These are phyloP conservation scores for Seira musarum DNA, from an alignment of 2,888 invertebrate genomes.

Conservation along the genomic window DNA sequence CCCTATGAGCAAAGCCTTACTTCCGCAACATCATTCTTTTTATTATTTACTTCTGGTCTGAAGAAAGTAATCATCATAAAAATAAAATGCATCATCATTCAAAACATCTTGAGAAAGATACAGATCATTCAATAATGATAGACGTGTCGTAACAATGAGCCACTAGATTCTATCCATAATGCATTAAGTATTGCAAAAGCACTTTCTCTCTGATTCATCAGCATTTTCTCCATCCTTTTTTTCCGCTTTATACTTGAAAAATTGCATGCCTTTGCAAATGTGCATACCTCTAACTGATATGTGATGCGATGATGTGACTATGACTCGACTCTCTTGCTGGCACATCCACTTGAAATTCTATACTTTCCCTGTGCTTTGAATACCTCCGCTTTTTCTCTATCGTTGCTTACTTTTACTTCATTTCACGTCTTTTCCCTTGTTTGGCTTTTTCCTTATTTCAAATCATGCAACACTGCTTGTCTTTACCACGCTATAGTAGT, in stretches of 20 bases:
- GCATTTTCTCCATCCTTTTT: neutral
- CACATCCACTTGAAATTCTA: neutral
- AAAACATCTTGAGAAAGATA: slow-evolving; percentile 15
- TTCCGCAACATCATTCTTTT: neutral
- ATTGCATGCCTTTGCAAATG: slow-evolving; percentile 2
- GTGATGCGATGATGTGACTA: too few species aligned
- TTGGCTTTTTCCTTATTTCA: neutral
- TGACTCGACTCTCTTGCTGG: too few species aligned
- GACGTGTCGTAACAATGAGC: neutral
- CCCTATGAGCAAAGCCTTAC: too few species aligned
- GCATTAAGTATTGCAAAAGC: neutral
- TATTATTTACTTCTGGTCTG: neutral
- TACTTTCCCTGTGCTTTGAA: too few species aligned
- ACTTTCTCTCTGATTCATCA: neutral
- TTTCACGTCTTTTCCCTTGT: neutral
- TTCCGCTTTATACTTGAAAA: neutral
- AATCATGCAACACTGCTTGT: neutral
- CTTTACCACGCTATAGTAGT: too few species aligned
- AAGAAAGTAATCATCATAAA: slow-evolving; percentile 10
- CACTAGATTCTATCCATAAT: slow-evolving; percentile 9
- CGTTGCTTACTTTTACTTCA: neutral
- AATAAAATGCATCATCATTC: slow-evolving; percentile 16
- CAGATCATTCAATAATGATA: slow-evolving; percentile 19
- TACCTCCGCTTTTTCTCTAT: neutral
- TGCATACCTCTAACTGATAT: too few species aligned